A percentile compares a stretch with the other conserved stretches of the same genome.
These are phyloP conservation scores for Heterodera carotae DNA, from an alignment of 1,140 invertebrate species.

Conservation along the genomic window DNA sequence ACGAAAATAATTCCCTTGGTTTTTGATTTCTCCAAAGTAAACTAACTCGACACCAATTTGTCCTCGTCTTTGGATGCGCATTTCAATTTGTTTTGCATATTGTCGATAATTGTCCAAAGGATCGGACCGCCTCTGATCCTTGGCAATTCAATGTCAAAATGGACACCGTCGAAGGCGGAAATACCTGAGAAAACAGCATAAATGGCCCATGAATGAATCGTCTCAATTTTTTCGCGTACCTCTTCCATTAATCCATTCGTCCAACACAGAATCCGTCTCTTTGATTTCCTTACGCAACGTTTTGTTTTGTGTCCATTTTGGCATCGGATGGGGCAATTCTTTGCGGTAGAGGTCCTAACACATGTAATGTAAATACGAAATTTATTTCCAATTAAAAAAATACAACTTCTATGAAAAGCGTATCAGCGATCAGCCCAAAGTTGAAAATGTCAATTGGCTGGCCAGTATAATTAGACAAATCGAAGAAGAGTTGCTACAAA, in stretches of 20 bases:
- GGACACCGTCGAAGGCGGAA: constrained; percentile 43
- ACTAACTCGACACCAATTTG: constrained; percentile 18
- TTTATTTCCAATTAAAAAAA: background rate
- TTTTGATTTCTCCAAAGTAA: constrained; percentile 1
- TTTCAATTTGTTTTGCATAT: constrained; percentile 40
- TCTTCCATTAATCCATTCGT: constrained; percentile 29
- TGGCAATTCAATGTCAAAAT: constrained; percentile 44
- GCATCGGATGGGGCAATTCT: constrained; percentile 23
- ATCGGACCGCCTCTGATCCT: constrained; percentile 40
- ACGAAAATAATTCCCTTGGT: no score
- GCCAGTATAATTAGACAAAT: constrained; percentile 30
- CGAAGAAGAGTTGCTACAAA: constrained; percentile 34
- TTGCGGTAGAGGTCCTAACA: constrained; percentile 8
- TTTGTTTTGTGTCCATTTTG: constrained; percentile 31
- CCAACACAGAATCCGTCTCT: constrained; percentile 22
- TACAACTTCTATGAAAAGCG: constrained; percentile 37
- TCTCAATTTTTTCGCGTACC: background rate
- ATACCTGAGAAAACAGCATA: constrained; percentile 24
- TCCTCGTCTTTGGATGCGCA: constrained; percentile 9
- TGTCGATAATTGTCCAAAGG: constrained; percentile 36
- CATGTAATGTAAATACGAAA: background rate
- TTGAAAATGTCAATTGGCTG: constrained; percentile 30
- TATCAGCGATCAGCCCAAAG: constrained; percentile 32
- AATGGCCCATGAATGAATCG: background rate
- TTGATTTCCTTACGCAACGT: constrained; percentile 18